Evolutionary conservation across 2,888 invertebrate genomes (phyloP).

Genomic region (Tipula vernalis): DNA sequence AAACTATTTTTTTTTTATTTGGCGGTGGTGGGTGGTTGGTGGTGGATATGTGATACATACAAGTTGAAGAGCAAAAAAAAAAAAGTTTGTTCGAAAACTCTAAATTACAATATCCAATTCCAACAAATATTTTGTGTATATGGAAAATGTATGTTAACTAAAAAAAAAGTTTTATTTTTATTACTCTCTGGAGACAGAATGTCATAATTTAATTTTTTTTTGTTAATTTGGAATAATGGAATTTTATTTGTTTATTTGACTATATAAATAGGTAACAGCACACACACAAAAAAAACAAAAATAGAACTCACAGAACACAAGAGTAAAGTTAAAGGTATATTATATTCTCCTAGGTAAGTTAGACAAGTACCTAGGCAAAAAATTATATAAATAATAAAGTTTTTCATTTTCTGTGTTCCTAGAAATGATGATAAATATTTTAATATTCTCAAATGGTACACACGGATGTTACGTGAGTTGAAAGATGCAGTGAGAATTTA

Average conservation of each 20-base stretch:
- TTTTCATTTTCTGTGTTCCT: not conserved
- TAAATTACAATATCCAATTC: constrained; percentile 4
- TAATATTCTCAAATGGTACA: not conserved
- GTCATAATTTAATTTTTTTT: not conserved
- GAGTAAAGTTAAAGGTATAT: not conserved
- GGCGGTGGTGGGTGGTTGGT: not conserved
- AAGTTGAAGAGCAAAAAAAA: not conserved
- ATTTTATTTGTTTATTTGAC: constrained; percentile 4
- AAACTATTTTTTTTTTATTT: not conserved
- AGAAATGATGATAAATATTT: not conserved
- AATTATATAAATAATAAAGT: not conserved
- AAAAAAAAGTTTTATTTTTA: not conserved
- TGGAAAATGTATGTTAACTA: not conserved
- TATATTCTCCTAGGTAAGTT: not conserved
- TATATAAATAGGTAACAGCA: not conserved
- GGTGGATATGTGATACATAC: not conserved
- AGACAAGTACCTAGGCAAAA: not conserved
- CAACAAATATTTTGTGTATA: not conserved
- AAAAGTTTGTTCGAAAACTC: not conserved
- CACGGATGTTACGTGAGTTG: not conserved
- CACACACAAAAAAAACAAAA: not conserved
- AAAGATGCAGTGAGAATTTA: too few relatives aligned
- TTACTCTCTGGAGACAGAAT: not conserved
- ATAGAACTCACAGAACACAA: not conserved
- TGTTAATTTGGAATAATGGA: constrained; percentile 4